These are phyloP conservation scores for Agapornis canus DNA, from an alignment of 2,797 vertebrate genomes.

Conservation along the genomic window DNA sequence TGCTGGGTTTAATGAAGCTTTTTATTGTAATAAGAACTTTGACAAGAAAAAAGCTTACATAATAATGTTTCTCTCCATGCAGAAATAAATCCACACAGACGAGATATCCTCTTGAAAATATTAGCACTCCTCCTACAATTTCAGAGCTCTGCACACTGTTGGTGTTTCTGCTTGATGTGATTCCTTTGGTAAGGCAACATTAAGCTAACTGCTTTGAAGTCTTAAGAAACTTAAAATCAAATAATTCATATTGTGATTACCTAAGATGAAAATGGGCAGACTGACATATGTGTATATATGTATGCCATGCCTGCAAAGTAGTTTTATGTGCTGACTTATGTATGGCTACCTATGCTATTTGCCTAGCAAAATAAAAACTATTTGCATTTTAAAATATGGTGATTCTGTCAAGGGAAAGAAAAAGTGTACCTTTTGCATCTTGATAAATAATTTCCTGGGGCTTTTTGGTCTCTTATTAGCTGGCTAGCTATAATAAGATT, in stretches of 20 bases:
- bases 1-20: background rate
- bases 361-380: background rate
- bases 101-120: background rate
- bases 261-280: background rate
- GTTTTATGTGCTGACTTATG: background rate
- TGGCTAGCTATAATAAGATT: background rate
- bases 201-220: background rate
- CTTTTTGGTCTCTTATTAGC: background rate
- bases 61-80: background rate
- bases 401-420: background rate
- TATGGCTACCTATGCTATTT: background rate
- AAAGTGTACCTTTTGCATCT: background rate
- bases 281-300: background rate
- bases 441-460: background rate
- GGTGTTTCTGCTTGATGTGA: slow-evolving; percentile 92
- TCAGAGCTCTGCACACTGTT: slow-evolving; percentile 89
- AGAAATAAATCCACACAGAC: slow-evolving; percentile 59
- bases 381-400: background rate
- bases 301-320: background rate
- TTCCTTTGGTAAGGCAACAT: slow-evolving; percentile 87
- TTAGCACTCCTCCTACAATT: slow-evolving; percentile 77
- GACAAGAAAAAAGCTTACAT: background rate
- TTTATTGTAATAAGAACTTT: background rate
- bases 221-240: background rate
- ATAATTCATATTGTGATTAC: background rate